phyloP scores from a whole-genome alignment of 2,888 invertebrate species.

The Hydrotaea cyrtoneurina region DNA sequence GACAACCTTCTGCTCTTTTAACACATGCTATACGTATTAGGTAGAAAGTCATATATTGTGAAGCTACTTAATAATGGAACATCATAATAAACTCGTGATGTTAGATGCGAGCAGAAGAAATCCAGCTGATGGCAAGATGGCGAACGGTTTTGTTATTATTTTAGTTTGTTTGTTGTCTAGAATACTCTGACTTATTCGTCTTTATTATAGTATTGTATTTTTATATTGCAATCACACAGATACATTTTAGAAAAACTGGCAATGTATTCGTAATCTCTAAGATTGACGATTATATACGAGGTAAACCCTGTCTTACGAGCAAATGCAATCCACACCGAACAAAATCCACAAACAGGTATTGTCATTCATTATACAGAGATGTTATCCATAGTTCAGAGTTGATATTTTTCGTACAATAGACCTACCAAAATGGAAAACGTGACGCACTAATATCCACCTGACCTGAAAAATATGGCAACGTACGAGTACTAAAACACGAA shows the following conservation, averaged over 20 bases:
- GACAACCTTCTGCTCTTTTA: neutral
- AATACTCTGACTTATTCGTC: too few species aligned
- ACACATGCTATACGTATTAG: conserved; percentile 22
- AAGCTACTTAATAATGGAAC: neutral
- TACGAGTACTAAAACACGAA: too few species aligned
- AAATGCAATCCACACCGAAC: neutral
- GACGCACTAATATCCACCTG: neutral
- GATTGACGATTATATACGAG: conserved; percentile 28
- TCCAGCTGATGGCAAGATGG: conserved; percentile 37
- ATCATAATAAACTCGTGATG: conserved; percentile 30
- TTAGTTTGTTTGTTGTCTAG: neutral
- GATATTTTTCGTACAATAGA: neutral
- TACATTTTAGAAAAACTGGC: conserved; percentile 19
- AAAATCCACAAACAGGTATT: neutral
- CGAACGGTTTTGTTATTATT: neutral
- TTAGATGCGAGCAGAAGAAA: conserved; percentile 6
- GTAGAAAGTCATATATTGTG: conserved; percentile 11
- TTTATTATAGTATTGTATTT: neutral
- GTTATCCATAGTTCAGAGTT: neutral
- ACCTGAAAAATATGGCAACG: too few species aligned
- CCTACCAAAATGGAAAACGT: neutral
- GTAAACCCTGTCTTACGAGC: neutral
- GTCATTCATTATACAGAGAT: neutral
- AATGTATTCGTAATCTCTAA: conserved; percentile 19
- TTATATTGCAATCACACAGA: neutral